These are phyloP conservation scores for Phocoena sinus DNA, from an alignment of 2,113 vertebrate species.

Conservation along the genomic window DNA sequence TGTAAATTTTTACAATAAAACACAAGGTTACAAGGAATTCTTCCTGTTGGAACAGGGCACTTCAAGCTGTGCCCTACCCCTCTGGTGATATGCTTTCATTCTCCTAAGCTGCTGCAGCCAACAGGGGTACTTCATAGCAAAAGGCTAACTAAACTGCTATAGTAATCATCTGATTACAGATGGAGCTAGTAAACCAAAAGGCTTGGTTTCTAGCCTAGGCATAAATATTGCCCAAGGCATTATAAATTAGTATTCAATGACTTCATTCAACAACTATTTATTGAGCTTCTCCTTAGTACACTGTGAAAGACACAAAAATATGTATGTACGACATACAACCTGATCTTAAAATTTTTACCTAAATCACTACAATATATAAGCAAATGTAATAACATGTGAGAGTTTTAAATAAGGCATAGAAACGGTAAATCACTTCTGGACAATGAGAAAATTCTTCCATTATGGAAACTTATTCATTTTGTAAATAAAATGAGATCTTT, in stretches of 20 bases:
- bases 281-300: neutral
- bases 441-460: neutral
- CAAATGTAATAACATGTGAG: neutral
- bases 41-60: neutral
- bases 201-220: neutral
- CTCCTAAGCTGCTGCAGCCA: neutral
- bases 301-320: neutral
- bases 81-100: neutral
- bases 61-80: neutral
- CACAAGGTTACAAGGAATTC: neutral
- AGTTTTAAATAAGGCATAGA: neutral
- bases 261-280: neutral
- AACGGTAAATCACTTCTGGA: neutral
- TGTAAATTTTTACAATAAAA: neutral
- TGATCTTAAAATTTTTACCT: neutral
- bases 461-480: slow-evolving; percentile 19
- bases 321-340: neutral
- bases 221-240: neutral
- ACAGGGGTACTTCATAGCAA: neutral
- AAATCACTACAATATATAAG: neutral
- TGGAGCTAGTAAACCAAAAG: neutral
- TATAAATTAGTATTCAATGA: neutral
- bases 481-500: neutral
- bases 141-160: neutral
- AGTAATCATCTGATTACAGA: neutral